Evolutionary conservation across 2,888 invertebrate species (phyloP), one percentile per base, ranked within the genome.

Genomic region (Mellilla xanthometata): DNA sequence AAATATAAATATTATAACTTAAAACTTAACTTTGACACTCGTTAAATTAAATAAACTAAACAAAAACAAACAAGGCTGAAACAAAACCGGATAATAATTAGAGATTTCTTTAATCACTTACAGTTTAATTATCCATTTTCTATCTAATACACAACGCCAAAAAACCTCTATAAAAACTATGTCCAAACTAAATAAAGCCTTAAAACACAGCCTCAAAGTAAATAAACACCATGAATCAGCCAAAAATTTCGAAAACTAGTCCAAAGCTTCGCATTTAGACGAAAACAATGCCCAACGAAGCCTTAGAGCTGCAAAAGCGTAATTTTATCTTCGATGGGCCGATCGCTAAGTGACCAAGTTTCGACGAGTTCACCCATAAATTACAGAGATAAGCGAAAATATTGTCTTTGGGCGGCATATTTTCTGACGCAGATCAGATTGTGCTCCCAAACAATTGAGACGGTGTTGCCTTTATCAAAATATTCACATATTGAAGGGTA

Each of bases 301-400:
- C 41, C 41, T 43, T 47, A 39, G 46, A 58, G 62, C 58, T 56
- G 48, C 39, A 58, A 64, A 71, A 67, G 65, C 63, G 67, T 64
- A 71, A 72, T 72, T 68, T 78, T 81, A 86, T 86, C 86, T 60
- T 81, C 77, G 80, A 78, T 77, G 78, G 79, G 76, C 68, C 64
- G 70, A 76, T 81, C 65, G 65, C 69, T 73, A 77, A 81, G 77
- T 79, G 82, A 78, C 72, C 73, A 76, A 81, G 69, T 81, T 81
- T 72, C 66, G 62, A 63, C 68, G 84, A 88, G 75, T 88, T 87
- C 74, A 69, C 82, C 76, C 84, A 88, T 88, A 88, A 89, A 89
- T 89, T 88, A 86, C 71, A 48, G 36, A 76, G 87, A 86, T 88
- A 89, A 87, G 78, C 80, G 81, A 82, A 88, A 88, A 87, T 88